A percentile compares a stretch with the other conserved stretches of the same genome.
Conservation (phyloP, 2,113 vertebrate genomes). For the Burhinus bistriatus region DNA sequence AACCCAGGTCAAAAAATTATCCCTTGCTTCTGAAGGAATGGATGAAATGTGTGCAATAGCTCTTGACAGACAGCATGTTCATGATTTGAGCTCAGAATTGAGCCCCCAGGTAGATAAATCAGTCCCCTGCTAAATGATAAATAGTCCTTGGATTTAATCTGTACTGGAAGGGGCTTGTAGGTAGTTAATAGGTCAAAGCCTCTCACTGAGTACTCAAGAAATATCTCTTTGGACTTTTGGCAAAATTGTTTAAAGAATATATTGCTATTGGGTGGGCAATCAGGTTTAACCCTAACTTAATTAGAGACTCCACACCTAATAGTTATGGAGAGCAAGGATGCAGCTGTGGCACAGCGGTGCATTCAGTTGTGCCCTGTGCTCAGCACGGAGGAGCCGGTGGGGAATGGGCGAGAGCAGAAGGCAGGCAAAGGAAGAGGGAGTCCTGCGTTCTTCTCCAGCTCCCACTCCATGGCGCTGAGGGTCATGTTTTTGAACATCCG, state of each 20-base stretch:
- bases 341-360: not conserved
- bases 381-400: not conserved
- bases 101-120: not conserved
- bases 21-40: not conserved
- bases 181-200: not conserved
- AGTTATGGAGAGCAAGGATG: not conserved
- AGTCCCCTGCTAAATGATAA: not conserved
- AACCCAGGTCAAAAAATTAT: not conserved
- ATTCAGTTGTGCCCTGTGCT: not conserved
- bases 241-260: not conserved
- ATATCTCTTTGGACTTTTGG: not conserved
- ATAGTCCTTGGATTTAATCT: not conserved
- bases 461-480: not conserved
- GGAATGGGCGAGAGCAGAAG: not conserved
- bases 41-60: not conserved
- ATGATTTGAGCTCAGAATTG: not conserved
- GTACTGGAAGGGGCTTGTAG: not conserved
- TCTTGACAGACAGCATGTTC: not conserved
- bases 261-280: not conserved
- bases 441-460: not conserved
- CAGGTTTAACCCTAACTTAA: not conserved
- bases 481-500: not conserved
- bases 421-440: not conserved
- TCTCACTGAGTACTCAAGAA: not conserved
- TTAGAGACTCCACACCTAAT: not conserved